Evolutionary conservation across 2,888 invertebrate genomes (phyloP).

Genomic region (Prionchulus punctatus): DNA sequence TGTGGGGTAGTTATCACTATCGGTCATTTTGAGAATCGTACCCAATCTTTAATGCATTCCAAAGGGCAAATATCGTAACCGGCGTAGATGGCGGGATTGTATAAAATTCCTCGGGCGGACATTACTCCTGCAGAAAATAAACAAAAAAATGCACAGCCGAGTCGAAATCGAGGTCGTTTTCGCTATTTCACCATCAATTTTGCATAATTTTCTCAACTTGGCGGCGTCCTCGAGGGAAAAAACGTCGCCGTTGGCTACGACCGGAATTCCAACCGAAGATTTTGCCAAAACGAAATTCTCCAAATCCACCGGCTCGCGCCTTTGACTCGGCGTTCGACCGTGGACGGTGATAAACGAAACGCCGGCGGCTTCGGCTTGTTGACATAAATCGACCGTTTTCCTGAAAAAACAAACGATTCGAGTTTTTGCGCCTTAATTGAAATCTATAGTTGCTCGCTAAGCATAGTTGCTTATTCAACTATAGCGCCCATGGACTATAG

Average conservation of each 20-base stretch:
- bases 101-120: slow-evolving; percentile 73
- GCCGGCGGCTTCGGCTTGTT: slow-evolving; percentile 64
- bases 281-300: slow-evolving; percentile 54
- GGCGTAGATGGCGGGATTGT: slow-evolving; percentile 74
- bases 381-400: slow-evolving; percentile 59
- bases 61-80: slow-evolving; percentile 53
- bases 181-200: slow-evolving; percentile 46
- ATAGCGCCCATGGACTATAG: not conserved
- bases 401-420: slow-evolving; percentile 29
- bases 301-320: slow-evolving; percentile 50
- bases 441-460: too few relatives aligned
- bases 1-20: too few relatives aligned
- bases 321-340: slow-evolving; percentile 68
- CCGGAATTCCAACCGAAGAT: slow-evolving; percentile 55
- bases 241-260: slow-evolving; percentile 83
- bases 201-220: slow-evolving; percentile 48
- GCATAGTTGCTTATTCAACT: too few relatives aligned
- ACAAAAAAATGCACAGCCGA: too few relatives aligned
- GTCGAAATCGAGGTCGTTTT: too few relatives aligned
- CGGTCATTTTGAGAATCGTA: slow-evolving; percentile 23
- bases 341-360: slow-evolving; percentile 74
- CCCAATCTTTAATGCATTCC: slow-evolving; percentile 64
- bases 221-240: slow-evolving; percentile 55
- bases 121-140: slow-evolving; percentile 53
- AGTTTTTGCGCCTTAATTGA: too few relatives aligned